Evolutionary conservation across 2,888 invertebrate genomes (phyloP), one percentile per base, ranked within the genome.

Genomic region (Junonia oenone): DNA sequence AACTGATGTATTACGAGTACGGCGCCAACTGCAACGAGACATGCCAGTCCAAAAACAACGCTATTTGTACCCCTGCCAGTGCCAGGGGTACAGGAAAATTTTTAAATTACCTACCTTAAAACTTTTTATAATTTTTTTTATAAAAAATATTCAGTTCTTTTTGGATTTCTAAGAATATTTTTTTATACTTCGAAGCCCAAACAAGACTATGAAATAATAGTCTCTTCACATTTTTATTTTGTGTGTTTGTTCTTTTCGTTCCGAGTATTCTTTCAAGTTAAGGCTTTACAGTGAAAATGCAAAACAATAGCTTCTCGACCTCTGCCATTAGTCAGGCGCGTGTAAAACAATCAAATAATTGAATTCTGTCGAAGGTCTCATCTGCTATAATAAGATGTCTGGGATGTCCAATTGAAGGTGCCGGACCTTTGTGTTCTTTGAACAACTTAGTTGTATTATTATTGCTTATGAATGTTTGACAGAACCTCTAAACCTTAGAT

Each of bases 1-100:
- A 63, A 93, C 93, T 62, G 98, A 98, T 0, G 91, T 92, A 15
- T 98, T n/a, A n/a, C n/a, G n/a, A n/a, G n/a, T n/a, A n/a, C n/a
- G n/a, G n/a, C n/a, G n/a, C n/a, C n/a, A n/a, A n/a, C n/a, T n/a
- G n/a, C n/a, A n/a, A n/a, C n/a, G n/a, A n/a, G n/a, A n/a, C n/a
- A n/a, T n/a, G n/a, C n/a, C n/a, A n/a, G n/a, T n/a, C n/a, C n/a
- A n/a, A n/a, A n/a, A n/a, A n/a, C n/a, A n/a, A n/a, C n/a, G n/a
- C n/a, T n/a, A n/a, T n/a, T n/a, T n/a, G n/a, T n/a, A n/a, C n/a
- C n/a, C n/a, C n/a, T n/a, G n/a, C n/a, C n/a, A n/a, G n/a, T n/a
- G n/a, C n/a, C n/a, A n/a, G n/a, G n/a, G n/a, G n/a, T n/a, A n/a
- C n/a, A n/a, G n/a, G n/a, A n/a, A n/a, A n/a, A n/a, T n/a, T n/a